A percentile compares a stretch with the other conserved stretches of the same genome.
Evolutionary conservation across 2,113 vertebrate species (phyloP).

Genomic region (Otolemur garnettii): DNA sequence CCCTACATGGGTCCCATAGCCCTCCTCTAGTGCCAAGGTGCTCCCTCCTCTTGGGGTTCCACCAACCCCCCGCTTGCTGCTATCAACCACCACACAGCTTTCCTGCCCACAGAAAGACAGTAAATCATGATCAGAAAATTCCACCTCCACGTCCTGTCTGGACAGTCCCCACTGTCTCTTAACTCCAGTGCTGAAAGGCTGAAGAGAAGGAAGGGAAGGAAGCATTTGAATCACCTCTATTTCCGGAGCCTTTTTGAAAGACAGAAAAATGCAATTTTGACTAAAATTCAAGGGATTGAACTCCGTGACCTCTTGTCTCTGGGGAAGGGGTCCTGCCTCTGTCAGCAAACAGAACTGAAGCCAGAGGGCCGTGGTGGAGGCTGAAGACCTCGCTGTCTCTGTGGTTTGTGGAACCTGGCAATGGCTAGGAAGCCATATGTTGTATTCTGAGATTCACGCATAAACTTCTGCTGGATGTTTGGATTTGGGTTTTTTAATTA

Average conservation of each 20-base stretch:
- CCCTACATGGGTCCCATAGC: neutral
- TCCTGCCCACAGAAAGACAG: neutral
- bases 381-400: neutral
- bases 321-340: neutral
- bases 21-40: neutral
- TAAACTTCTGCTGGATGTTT: conserved; percentile 75
- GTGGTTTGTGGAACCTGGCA: conserved; percentile 25
- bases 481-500: conserved; percentile 70
- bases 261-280: neutral
- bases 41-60: neutral
- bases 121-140: neutral
- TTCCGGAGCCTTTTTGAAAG: conserved; percentile 13
- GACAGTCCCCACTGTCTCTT: neutral
- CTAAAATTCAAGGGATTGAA: neutral
- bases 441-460: conserved; percentile 47
- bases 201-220: neutral
- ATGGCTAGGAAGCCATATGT: conserved; percentile 32
- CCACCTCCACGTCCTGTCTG: neutral
- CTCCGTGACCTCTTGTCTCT: neutral
- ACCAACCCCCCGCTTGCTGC: neutral
- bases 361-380: neutral
- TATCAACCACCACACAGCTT: neutral
- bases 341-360: neutral
- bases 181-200: no score
- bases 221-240: neutral